Conservation (phyloP, 2,888 invertebrate species). For the Electrophaes corylata region DNA sequence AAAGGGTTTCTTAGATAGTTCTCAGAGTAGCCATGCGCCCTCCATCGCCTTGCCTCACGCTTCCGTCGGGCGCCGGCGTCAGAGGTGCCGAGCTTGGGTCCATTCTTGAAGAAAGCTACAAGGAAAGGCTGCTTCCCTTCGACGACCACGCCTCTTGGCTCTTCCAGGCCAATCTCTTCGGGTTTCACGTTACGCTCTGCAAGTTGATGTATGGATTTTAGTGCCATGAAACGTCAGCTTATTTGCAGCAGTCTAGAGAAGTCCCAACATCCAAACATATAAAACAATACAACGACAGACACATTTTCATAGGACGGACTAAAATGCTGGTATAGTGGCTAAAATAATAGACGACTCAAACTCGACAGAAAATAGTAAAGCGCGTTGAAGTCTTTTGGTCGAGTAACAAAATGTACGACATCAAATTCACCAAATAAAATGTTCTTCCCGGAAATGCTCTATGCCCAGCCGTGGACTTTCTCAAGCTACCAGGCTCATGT, state of each 20-base stretch:
- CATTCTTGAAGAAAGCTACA: constrained; percentile 93
- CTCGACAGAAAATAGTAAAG: neutral
- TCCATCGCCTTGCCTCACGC: constrained; percentile 83
- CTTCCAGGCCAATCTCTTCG: constrained; percentile 93
- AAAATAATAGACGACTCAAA: neutral
- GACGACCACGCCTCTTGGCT: constrained; percentile 84
- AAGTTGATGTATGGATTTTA: neutral
- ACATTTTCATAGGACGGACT: too few species aligned
- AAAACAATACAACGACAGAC: too few species aligned
- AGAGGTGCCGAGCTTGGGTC: constrained; percentile 75
- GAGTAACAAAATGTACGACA: too few species aligned
- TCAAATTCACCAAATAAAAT: too few species aligned
- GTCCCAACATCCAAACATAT: too few species aligned
- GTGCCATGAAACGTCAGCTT: neutral
- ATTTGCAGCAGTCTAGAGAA: too few species aligned
- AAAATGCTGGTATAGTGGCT: too few species aligned
- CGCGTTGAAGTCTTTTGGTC: constrained; percentile 19
- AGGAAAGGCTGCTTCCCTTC: constrained; percentile 96
- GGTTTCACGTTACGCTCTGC: constrained; percentile 91
- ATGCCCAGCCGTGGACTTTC: too few species aligned
- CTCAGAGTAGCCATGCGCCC: constrained; percentile 76
- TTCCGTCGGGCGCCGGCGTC: constrained; percentile 85
- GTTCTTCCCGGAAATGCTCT: too few species aligned
- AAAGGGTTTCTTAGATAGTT: constrained; percentile 84
- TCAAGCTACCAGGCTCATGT: too few species aligned